Evolutionary conservation across 2,888 invertebrate genomes (phyloP).

Genomic region (Lasioglossum leucozonium): DNA sequence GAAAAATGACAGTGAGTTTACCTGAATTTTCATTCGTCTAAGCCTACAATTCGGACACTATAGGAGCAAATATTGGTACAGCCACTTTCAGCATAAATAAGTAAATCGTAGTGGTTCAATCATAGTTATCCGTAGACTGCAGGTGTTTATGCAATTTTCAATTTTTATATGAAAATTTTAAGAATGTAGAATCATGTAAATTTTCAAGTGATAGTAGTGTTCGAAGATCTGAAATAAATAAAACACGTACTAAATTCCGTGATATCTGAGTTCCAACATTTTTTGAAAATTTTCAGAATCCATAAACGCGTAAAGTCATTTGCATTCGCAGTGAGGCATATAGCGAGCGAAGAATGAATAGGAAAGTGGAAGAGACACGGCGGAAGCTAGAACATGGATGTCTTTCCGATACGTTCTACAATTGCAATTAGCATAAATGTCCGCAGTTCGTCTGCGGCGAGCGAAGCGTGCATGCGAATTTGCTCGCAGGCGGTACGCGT

Average conservation of each 20-base stretch:
- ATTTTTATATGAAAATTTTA: no score
- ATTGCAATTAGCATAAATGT: constrained; percentile 1
- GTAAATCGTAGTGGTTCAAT: no score
- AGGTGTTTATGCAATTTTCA: no score
- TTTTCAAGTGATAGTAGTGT: no score
- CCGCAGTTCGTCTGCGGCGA: not conserved
- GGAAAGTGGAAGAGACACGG: not conserved
- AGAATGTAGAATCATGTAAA: no score
- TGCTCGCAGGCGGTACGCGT: not conserved
- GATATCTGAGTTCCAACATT: no score
- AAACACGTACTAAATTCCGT: no score
- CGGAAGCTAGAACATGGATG: not conserved
- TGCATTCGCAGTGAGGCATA: not conserved
- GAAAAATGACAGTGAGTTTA: not conserved
- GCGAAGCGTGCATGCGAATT: not conserved
- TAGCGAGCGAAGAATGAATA: not conserved
- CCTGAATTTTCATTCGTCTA: not conserved
- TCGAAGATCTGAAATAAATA: no score
- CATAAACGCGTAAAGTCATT: no score
- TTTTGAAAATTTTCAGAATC: no score
- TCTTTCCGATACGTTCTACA: not conserved
- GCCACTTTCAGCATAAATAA: no score
- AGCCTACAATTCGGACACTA: not conserved
- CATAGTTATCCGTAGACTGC: no score
- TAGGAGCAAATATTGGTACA: not conserved